Conservation (phyloP, 2,797 vertebrate genomes). For the Rhinatrema bivittatum region DNA sequence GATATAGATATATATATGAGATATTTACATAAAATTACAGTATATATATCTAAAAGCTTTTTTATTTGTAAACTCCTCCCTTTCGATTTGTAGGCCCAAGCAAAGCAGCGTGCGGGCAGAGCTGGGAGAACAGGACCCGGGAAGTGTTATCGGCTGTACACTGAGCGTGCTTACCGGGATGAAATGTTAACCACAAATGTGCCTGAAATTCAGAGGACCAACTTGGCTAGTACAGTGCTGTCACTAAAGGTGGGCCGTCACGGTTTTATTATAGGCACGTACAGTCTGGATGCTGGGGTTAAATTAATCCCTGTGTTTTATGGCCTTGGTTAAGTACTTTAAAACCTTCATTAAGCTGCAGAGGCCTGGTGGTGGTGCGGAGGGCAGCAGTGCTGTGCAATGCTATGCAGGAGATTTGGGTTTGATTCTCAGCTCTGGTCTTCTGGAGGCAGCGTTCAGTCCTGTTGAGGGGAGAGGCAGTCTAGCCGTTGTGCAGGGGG, state of each 20-base stretch:
- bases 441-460: too few relatives aligned
- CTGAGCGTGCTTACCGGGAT: conserved; percentile 90
- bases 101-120: conserved; percentile 90
- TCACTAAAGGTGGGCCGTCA: conserved; percentile 79
- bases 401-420: too few relatives aligned
- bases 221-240: conserved; percentile 91
- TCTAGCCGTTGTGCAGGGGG: too few relatives aligned
- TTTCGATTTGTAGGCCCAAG: conserved; percentile 72
- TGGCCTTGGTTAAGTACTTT: background rate
- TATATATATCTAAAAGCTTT: too few relatives aligned
- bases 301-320: conserved; percentile 6
- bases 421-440: too few relatives aligned
- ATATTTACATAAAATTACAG: too few relatives aligned
- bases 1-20: too few relatives aligned
- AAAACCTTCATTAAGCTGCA: background rate
- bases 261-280: background rate
- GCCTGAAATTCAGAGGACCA: conserved; percentile 96
- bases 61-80: too few relatives aligned
- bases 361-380: too few relatives aligned
- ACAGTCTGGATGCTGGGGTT: rapidly evolving
- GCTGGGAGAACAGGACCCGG: conserved; percentile 92
- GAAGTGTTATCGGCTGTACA: conserved; percentile 90
- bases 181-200: conserved; percentile 98
- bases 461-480: too few relatives aligned
- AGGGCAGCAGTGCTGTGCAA: too few relatives aligned